A percentile compares a stretch with the other conserved stretches of the same genome.
Evolutionary conservation across 2,888 invertebrate genomes (phyloP).

Genomic region (Slavum lentiscoides): DNA sequence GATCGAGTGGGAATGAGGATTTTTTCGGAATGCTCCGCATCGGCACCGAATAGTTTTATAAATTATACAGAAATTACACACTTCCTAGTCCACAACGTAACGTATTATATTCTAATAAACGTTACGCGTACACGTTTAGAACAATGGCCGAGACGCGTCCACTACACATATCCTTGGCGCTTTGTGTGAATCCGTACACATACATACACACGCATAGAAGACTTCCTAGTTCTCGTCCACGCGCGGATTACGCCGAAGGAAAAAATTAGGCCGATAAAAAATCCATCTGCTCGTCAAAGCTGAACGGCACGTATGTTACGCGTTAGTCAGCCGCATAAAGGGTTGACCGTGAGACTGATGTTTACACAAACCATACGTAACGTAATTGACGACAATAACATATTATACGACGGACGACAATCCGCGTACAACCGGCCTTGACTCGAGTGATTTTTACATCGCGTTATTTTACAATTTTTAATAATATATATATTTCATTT

Average conservation of each 20-base stretch:
- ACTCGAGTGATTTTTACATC: constrained; percentile 16
- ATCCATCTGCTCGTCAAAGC: constrained; percentile 42
- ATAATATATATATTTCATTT: no score
- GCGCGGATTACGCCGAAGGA: background rate
- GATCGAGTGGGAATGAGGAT: no score
- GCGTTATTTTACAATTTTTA: constrained; percentile 21
- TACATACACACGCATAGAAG: background rate
- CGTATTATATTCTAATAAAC: background rate
- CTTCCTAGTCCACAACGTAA: background rate
- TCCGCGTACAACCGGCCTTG: constrained; percentile 26
- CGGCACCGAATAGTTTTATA: no score
- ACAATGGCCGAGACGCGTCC: constrained; percentile 17
- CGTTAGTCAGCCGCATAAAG: constrained; percentile 15
- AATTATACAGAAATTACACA: background rate
- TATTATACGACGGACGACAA: background rate
- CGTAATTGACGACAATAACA: background rate
- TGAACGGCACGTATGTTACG: constrained; percentile 2
- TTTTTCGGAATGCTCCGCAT: no score
- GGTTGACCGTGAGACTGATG: constrained; percentile 45
- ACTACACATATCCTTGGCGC: constrained; percentile 37
- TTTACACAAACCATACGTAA: background rate
- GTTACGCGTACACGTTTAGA: background rate
- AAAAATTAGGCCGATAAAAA: constrained; percentile 36
- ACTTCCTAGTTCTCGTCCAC: constrained; percentile 27
- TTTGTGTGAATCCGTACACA: background rate